Percentiles rank a stretch among this genome's conserved stretches.
Evolutionary conservation across 2,113 vertebrate species (phyloP).

Genomic region (Scytalopus superciliaris): DNA sequence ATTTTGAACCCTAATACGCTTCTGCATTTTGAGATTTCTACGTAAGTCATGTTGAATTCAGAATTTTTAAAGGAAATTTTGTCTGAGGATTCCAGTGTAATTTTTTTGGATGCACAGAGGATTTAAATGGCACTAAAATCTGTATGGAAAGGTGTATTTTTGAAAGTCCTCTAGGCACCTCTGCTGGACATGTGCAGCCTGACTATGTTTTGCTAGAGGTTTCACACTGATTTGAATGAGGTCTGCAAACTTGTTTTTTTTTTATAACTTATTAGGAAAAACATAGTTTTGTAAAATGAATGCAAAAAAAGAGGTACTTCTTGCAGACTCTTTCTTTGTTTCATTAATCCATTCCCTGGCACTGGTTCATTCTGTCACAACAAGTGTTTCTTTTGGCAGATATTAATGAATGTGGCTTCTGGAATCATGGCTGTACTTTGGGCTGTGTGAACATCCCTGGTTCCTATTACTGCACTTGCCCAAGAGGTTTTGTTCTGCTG

Average conservation of each 20-base stretch:
- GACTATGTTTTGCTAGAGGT: background rate
- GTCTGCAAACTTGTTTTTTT: background rate
- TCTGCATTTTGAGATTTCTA: background rate
- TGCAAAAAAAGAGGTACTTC: background rate
- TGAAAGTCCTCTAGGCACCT: background rate
- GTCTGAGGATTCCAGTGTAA: background rate
- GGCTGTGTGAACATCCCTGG: slow-evolving; percentile 92
- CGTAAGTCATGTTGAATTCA: background rate
- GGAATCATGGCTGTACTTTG: slow-evolving; percentile 92
- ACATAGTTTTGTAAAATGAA: background rate
- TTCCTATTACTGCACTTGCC: slow-evolving; percentile 94
- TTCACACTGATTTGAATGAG: background rate
- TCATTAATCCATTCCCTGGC: background rate
- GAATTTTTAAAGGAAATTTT: background rate
- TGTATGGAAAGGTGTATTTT: background rate
- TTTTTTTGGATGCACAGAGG: background rate
- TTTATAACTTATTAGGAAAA: background rate
- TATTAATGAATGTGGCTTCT: slow-evolving; percentile 90
- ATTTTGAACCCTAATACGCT: background rate
- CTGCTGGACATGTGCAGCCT: background rate
- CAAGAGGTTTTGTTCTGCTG: slow-evolving; percentile 84
- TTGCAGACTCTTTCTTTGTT: background rate
- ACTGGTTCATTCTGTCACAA: background rate
- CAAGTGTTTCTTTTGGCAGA: slow-evolving; percentile 70
- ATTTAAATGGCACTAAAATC: background rate